phyloP scores from a whole-genome alignment of 2,888 invertebrate genomes.

The Campoplex nolae region DNA sequence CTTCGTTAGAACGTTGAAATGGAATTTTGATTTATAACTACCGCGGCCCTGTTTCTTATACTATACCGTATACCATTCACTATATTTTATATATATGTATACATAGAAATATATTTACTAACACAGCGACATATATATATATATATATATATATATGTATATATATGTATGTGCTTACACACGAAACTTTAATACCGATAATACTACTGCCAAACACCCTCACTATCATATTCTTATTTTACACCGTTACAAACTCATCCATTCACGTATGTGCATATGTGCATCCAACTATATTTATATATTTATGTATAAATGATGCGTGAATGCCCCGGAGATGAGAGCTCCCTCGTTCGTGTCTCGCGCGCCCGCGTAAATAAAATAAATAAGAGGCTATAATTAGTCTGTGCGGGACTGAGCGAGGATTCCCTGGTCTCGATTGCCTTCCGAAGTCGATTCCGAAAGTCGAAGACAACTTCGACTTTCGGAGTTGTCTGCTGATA shows the following conservation, averaged over 20 bases:
- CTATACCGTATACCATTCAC: constrained; percentile 43
- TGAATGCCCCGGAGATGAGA: constrained; percentile 62
- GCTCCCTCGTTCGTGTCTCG: constrained; percentile 69
- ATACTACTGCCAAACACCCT: constrained; percentile 21
- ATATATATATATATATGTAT: no score
- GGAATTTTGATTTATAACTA: constrained; percentile 84
- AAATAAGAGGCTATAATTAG: constrained; percentile 84
- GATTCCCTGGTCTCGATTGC: constrained; percentile 57
- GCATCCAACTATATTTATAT: not conserved
- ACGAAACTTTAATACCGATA: constrained; percentile 20
- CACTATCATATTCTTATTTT: constrained; percentile 21
- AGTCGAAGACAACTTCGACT: constrained; percentile 44
- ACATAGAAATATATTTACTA: not conserved
- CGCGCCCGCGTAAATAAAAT: constrained; percentile 82
- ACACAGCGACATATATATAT: not conserved
- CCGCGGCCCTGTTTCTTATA: constrained; percentile 70
- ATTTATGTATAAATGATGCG: constrained; percentile 14
- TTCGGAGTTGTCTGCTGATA: constrained; percentile 9
- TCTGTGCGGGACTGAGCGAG: constrained; percentile 72
- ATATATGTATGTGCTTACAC: constrained; percentile 4
- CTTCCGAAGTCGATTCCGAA: no score
- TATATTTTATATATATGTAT: not conserved
- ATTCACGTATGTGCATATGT: constrained; percentile 8
- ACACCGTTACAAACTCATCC: not conserved
- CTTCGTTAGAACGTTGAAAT: constrained; percentile 85